Evolutionary conservation across 2,797 vertebrate species (phyloP), one percentile per base, ranked within the genome.

Genomic region (Ceyx erithaca): DNA sequence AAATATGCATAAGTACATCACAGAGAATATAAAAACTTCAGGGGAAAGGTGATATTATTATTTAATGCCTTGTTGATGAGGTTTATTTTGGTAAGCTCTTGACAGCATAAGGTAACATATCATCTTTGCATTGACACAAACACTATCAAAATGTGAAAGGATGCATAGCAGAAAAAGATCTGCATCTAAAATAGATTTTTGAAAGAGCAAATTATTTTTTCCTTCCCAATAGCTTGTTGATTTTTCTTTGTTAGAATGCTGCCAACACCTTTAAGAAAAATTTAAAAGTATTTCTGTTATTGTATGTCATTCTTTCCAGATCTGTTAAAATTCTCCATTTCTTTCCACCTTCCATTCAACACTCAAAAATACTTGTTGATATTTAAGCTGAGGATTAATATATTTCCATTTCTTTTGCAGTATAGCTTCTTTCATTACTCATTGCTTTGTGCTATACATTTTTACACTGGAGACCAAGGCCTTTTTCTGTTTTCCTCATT

Each of bases 21-120:
- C 82, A 95, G 72, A 93, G 95, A 95, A 93, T 96, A 94, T 82
- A 59, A 94, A 96, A 96, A 94, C 95, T 94, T 96, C 72, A 80
- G 70, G 89, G 87, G 52, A 95, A 96, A 94, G 90, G 90, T 93
- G 90, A 84, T 93, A 96, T 96, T 96, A 96, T 96, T 96, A 96
- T 96, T 95, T 94, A 95, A 94, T 94, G 94, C 75, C 69, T 83
- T 92, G 90, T 93, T 95, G 92, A 95, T 89, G 91, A 95, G 69
- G 90, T 94, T 96, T 95, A 95, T 95, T 96, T 96, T 95, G 86
- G 95, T 94, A 97, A 94, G 89, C 64, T 95, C 91, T 93, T 94
- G 90, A 95, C 86, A 93, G 90, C 80, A 90, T 86, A 93, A 93
- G 87, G 76, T 94, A 96, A 95, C 89, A 78, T 95, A 94, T 95